Percentiles rank a stretch among this genome's conserved stretches.
phyloP scores from a whole-genome alignment of 1,140 invertebrate genomes.

The Nasonia vitripennis region DNA sequence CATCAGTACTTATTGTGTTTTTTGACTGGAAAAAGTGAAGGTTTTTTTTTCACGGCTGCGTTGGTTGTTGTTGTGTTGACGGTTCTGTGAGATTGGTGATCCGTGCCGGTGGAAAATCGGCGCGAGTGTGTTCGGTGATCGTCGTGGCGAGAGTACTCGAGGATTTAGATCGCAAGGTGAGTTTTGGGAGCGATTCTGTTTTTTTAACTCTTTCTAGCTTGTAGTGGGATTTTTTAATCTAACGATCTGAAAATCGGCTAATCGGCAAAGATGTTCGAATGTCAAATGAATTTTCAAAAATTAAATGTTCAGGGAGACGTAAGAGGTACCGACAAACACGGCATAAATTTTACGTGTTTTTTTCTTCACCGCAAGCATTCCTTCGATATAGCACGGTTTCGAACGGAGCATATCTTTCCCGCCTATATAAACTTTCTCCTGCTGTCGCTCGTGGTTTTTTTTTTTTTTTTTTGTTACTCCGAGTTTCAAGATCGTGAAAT shows the following conservation, averaged over 20 bases:
- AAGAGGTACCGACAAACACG: no score
- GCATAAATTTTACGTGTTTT: no score
- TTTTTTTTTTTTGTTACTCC: not conserved
- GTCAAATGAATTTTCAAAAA: no score
- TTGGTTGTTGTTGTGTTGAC: not conserved
- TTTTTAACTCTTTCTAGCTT: not conserved
- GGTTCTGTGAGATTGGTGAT: not conserved
- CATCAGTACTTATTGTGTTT: not conserved
- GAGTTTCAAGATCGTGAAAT: not conserved
- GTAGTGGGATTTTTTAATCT: no score
- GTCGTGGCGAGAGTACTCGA: not conserved
- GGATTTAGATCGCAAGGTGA: not conserved
- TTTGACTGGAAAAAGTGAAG: constrained; percentile 11
- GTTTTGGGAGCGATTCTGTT: not conserved
- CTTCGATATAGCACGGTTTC: not conserved
- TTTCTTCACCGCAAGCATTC: not conserved
- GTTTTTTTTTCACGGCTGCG: not conserved
- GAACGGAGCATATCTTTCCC: not conserved
- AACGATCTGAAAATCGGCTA: no score
- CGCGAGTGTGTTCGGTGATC: not conserved
- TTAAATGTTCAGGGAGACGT: no score
- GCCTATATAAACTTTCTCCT: not conserved
- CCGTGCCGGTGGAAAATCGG: not conserved
- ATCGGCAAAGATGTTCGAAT: no score
- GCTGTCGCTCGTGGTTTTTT: not conserved